Conservation (phyloP, 2,888 invertebrate species). For the Hyppa rectilinea region DNA sequence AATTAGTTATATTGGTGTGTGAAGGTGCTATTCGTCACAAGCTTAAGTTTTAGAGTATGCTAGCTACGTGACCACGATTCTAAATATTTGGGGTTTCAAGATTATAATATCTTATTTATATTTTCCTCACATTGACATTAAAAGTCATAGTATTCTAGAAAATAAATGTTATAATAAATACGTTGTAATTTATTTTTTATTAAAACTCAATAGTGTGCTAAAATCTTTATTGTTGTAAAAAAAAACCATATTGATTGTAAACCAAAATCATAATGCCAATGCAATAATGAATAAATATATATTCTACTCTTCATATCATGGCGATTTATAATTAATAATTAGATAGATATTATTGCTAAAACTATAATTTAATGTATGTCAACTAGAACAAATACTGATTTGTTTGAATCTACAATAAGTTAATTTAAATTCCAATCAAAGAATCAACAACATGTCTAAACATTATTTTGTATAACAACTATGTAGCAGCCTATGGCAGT, state of each 20-base stretch:
- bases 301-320: constrained; percentile 51
- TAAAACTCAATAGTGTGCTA: constrained; percentile 58
- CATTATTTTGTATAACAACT: constrained; percentile 50
- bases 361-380: constrained; percentile 50
- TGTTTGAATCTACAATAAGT: constrained; percentile 52
- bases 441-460: constrained; percentile 53
- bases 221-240: constrained; percentile 62
- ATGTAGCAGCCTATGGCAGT: constrained; percentile 58
- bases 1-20: constrained; percentile 55
- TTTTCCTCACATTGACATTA: constrained; percentile 45
- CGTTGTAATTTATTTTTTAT: constrained; percentile 50
- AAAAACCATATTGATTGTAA: constrained; percentile 52
- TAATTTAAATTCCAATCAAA: constrained; percentile 51
- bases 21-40: constrained; percentile 67
- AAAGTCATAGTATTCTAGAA: constrained; percentile 67
- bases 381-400: constrained; percentile 69
- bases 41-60: constrained; percentile 51
- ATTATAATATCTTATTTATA: constrained; percentile 44
- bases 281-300: constrained; percentile 52
- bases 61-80: constrained; percentile 42
- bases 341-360: constrained; percentile 40
- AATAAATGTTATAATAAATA: constrained; percentile 63
- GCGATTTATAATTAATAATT: constrained; percentile 39
- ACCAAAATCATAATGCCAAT: constrained; percentile 53
- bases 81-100: constrained; percentile 41